Conservation (phyloP, 2,113 vertebrate genomes). For the Taurulus bubalis region DNA sequence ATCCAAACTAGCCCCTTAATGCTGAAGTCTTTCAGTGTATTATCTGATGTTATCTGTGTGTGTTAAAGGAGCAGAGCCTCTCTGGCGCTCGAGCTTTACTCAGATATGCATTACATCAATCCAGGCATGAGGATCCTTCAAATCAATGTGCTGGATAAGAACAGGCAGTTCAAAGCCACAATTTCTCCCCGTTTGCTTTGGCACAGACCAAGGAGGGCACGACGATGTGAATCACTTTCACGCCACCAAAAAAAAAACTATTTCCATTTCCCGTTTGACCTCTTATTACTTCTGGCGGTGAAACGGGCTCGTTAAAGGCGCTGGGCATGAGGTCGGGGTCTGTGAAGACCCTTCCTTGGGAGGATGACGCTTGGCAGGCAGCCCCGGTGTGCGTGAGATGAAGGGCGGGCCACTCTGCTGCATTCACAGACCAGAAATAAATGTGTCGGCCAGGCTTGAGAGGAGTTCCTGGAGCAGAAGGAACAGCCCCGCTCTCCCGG, state of each 20-base stretch:
- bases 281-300: conserved; percentile 60
- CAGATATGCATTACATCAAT: conserved; percentile 28
- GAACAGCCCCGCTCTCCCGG: conserved; percentile 46
- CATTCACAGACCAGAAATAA: conserved; percentile 66
- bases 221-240: conserved; percentile 70
- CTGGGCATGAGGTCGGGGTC: conserved; percentile 25
- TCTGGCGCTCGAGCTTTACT: conserved; percentile 40
- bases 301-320: conserved; percentile 63
- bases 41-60: conserved; percentile 12
- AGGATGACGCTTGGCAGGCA: conserved; percentile 51
- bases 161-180: conserved; percentile 68
- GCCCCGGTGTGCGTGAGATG: conserved; percentile 45
- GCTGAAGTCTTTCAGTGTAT: background rate
- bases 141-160: conserved; percentile 61
- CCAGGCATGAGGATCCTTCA: conserved; percentile 48
- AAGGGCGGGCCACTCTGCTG: conserved; percentile 49
- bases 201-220: conserved; percentile 60
- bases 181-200: conserved; percentile 62
- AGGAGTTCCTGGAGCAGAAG: conserved; percentile 64
- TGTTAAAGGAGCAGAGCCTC: conserved; percentile 45
- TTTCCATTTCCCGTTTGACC: conserved; percentile 68
- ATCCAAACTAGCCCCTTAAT: background rate
- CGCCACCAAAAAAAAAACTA: conserved; percentile 9
- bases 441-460: conserved; percentile 57
- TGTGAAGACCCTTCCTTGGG: conserved; percentile 19